phyloP scores from a whole-genome alignment of 92 coral and sea anemone genomes.

The Phymanthus crucifer region DNA sequence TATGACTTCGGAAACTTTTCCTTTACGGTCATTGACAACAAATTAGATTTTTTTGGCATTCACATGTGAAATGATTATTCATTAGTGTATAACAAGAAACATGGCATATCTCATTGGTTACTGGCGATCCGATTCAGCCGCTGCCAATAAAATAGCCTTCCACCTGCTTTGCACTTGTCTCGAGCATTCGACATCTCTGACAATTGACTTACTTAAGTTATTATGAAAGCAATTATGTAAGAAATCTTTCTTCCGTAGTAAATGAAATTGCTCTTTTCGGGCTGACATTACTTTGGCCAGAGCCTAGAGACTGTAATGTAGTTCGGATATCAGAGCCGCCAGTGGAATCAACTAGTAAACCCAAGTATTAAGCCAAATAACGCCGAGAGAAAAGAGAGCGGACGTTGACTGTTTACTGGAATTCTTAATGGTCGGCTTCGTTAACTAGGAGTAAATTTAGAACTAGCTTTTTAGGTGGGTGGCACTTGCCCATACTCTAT shows the following conservation, averaged over 20 bases:
- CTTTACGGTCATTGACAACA: neutral
- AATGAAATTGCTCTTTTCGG: conserved; percentile 74
- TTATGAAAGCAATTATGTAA: conserved; percentile 92
- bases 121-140: conserved; percentile 17
- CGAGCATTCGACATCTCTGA: conserved; percentile 77
- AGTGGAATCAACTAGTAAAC: neutral
- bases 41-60: neutral
- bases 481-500: neutral
- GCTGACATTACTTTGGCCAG: conserved; percentile 73
- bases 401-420: conserved; percentile 38
- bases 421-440: conserved; percentile 42
- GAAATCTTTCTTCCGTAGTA: conserved; percentile 86
- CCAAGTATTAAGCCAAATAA: neutral
- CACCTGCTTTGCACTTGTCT: conserved; percentile 81
- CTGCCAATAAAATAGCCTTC: conserved; percentile 6
- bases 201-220: conserved; percentile 96
- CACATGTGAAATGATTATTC: neutral
- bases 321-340: conserved; percentile 32
- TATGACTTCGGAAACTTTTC: neutral
- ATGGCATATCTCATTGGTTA: conserved; percentile 11
- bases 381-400: conserved; percentile 31
- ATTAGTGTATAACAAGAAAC: neutral
- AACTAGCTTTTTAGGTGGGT: neutral
- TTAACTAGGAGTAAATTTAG: neutral
- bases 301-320: conserved; percentile 48